A percentile compares a stretch with the other conserved stretches of the same genome.
Evolutionary conservation across 2,888 invertebrate genomes (phyloP).

Genomic region (Netelia virgata): DNA sequence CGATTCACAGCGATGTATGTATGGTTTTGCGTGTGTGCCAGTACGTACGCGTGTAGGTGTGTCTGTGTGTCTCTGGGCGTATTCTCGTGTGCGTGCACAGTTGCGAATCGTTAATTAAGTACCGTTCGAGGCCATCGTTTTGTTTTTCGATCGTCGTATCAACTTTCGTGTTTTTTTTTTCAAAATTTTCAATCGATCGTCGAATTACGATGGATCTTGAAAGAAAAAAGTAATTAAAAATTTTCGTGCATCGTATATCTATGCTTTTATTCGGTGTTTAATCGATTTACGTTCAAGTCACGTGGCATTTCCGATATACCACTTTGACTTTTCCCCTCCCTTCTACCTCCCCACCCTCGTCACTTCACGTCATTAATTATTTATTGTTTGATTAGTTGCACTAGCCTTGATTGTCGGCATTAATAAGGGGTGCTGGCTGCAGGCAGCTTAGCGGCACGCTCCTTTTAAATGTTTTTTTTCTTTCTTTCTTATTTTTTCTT

Average conservation of each 20-base stretch:
- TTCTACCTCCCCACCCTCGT: slow-evolving; percentile 43
- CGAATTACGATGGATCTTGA: not conserved
- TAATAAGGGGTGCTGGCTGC: slow-evolving; percentile 81
- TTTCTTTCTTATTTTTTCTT: slow-evolving; percentile 14
- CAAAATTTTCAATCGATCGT: too few species aligned
- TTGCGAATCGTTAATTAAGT: slow-evolving; percentile 16
- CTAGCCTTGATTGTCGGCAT: slow-evolving; percentile 85
- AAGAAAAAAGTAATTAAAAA: slow-evolving; percentile 48
- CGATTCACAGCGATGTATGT: slow-evolving; percentile 66
- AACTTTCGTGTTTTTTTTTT: not conserved
- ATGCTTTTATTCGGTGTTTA: slow-evolving; percentile 39
- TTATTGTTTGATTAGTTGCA: slow-evolving; percentile 85
- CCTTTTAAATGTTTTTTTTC: slow-evolving; percentile 64
- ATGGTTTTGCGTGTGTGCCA: slow-evolving; percentile 30
- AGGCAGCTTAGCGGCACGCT: slow-evolving; percentile 79
- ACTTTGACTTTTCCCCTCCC: slow-evolving; percentile 18
- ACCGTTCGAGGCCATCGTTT: not conserved
- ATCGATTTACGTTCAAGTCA: slow-evolving; percentile 36
- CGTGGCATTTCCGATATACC: not conserved
- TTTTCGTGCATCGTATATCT: slow-evolving; percentile 21
- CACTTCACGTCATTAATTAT: slow-evolving; percentile 71
- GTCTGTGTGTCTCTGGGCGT: not conserved
- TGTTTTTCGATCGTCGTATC: not conserved
- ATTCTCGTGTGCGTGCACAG: not conserved
- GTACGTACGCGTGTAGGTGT: slow-evolving; percentile 15